These are phyloP conservation scores for Sipunculus nudus DNA, from an alignment of 2,888 invertebrate genomes.

Conservation along the genomic window DNA sequence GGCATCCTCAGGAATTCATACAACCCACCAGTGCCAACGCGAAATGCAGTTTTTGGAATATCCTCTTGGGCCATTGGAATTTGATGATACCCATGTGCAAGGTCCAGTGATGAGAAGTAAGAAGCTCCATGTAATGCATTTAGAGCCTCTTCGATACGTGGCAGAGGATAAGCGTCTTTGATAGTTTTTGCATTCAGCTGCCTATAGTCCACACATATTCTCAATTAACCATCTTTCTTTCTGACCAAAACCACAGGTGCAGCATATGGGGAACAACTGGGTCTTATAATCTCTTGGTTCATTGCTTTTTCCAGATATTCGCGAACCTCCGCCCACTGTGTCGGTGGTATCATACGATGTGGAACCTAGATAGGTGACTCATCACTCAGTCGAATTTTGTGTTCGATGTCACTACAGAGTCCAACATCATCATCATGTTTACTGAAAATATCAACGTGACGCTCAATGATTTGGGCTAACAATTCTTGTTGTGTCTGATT, in stretches of 20 bases:
- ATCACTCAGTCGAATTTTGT: too few relatives aligned
- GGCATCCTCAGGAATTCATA: conserved; percentile 38
- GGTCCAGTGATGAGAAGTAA: conserved; percentile 35
- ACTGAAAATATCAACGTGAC: background rate
- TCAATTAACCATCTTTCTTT: conserved; percentile 33
- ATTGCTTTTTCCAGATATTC: conserved; percentile 20
- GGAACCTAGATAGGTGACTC: conserved; percentile 23
- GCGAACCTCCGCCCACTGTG: conserved; percentile 30
- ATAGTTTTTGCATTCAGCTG: conserved; percentile 40
- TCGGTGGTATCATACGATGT: conserved; percentile 25
- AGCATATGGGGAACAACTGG: conserved; percentile 31
- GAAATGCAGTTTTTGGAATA: conserved; percentile 41
- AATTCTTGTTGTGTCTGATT: background rate
- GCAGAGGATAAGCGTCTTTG: conserved; percentile 43
- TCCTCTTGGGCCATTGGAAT: conserved; percentile 37
- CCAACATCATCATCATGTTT: conserved; percentile 12
- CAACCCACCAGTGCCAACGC: conserved; percentile 29
- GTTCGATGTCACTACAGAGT: too few relatives aligned
- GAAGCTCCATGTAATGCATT: conserved; percentile 32
- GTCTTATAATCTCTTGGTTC: conserved; percentile 19
- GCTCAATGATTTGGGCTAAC: background rate
- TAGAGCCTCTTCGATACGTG: conserved; percentile 43
- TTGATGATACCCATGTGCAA: conserved; percentile 46
- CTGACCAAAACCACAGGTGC: conserved; percentile 40
- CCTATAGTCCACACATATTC: conserved; percentile 45